Evolutionary conservation across 2,113 vertebrate species (phyloP).

Genomic region (Pachycephala philippinensis): DNA sequence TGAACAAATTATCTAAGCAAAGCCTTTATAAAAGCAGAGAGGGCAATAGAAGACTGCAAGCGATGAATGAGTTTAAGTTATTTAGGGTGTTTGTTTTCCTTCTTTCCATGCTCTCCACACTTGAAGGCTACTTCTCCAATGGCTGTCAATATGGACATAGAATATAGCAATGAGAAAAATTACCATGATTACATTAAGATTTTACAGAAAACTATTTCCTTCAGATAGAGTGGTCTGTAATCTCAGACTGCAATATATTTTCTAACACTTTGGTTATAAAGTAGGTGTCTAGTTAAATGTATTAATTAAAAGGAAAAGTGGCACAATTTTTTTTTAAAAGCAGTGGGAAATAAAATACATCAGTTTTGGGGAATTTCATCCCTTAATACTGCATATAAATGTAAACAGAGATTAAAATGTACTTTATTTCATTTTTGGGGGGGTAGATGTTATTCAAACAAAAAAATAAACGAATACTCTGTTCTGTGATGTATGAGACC

Average conservation of each 20-base stretch:
- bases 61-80: neutral
- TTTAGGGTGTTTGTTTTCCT: neutral
- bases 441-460: neutral
- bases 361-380: neutral
- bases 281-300: neutral
- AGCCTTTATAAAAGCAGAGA: neutral
- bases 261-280: neutral
- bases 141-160: neutral
- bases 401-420: neutral
- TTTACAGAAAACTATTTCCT: neutral
- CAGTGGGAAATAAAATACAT: fast-evolving
- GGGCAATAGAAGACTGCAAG: neutral
- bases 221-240: neutral
- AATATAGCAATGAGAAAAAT: neutral
- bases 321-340: neutral
- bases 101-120: neutral
- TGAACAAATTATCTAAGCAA: neutral
- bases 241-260: neutral
- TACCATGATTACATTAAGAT: neutral
- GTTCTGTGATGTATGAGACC: neutral
- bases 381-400: neutral
- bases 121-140: neutral
- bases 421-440: neutral
- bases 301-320: neutral
- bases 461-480: neutral